Conservation (phyloP, 2,113 vertebrate genomes). For the Nycticryphes semicollaris region DNA sequence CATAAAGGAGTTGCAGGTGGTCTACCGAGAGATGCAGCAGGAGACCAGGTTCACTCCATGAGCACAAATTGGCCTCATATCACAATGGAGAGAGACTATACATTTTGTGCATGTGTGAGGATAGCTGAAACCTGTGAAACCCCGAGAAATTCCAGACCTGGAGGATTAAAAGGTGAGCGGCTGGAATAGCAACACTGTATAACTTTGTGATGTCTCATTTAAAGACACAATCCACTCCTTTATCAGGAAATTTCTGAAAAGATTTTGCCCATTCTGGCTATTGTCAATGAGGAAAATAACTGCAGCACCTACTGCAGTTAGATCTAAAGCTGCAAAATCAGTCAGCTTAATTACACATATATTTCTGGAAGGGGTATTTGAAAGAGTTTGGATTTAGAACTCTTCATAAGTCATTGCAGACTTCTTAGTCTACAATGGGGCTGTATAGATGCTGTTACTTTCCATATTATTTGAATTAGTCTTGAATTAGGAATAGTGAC, state of each 20-base stretch:
- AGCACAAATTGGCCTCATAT: not conserved
- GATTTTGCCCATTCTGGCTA: not conserved
- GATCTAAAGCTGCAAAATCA: not conserved
- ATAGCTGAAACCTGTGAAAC: not conserved
- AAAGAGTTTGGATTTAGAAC: not conserved
- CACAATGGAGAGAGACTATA: not conserved
- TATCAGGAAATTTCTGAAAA: not conserved
- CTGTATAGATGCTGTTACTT: not conserved
- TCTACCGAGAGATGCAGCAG: slow-evolving; percentile 29
- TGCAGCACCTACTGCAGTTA: not conserved
- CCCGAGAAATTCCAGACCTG: not conserved
- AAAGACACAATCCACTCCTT: not conserved
- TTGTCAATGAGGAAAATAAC: not conserved
- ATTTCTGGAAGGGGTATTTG: not conserved
- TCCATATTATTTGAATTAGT: not conserved
- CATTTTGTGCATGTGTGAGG: not conserved
- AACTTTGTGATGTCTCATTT: not conserved
- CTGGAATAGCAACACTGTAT: not conserved
- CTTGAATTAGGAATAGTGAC: not conserved
- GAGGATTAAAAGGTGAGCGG: not conserved
- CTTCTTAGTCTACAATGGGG: not conserved
- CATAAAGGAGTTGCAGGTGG: slow-evolving; percentile 52
- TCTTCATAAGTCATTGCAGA: not conserved
- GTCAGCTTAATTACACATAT: not conserved
- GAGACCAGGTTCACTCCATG: not conserved